Base-by-base conservation (phyloP, 2,113 vertebrate species). In the Rutilus rutilus region DNA sequence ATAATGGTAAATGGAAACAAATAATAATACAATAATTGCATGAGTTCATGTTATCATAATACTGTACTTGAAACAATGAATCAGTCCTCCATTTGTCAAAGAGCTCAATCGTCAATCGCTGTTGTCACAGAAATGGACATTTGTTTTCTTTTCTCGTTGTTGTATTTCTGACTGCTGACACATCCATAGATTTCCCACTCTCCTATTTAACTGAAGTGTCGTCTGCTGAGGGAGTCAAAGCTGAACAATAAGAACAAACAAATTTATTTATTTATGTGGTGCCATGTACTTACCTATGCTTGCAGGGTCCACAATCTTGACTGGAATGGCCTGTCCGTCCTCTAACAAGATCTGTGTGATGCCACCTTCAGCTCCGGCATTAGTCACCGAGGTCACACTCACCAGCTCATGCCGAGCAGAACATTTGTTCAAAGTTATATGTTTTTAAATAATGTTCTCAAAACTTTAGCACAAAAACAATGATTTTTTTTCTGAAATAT, bases 251-350 rank as follows among this genome's bases (percentile, higher is more conserved):
- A 19, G 42, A 15, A 78, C 78, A 25, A 60, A 69, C 42, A 25
- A 14, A 47, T 42, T 7, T 39, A 10, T 5, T 21, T 3, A 12
- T 69, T 69, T 69, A 1, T 69, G 33, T 69, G 67, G 23, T 50
- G 11, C 42, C 12, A 19, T 65, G 3, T 36, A 23, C 95, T 95
- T 92, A 96, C 95, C 91, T 67, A 94, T 88, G 71, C 80, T 64
- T 82, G 93, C 36, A 21, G 92, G 91, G 67, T 86, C 90, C 91
- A 95, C 90, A 86, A 94, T 94, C 64, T 27, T 92, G 76, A 95
- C 84, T 36, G 94, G 94, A 91, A 96, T 86, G 82, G 93, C 88
- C 57, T 95, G 93, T n/a, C 90, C 88, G 17, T 95, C 93, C 89
- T 91, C 94, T 90, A 96, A 27, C 45, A 96, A 89, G 91, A 95